Conservation (phyloP, 2,113 vertebrate species). For the human (Homo sapiens) region DNA sequence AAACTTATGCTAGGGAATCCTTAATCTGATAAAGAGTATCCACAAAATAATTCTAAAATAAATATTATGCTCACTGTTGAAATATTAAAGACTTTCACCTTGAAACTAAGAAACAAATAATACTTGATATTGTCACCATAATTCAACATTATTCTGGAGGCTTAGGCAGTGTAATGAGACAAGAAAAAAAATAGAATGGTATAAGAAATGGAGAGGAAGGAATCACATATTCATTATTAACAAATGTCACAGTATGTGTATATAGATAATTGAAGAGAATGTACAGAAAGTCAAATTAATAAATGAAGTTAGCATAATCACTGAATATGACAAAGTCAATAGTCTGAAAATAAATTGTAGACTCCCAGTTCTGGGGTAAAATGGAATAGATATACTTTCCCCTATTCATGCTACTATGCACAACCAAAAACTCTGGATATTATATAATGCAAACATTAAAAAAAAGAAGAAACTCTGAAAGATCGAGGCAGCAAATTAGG, state of each 20-base stretch:
- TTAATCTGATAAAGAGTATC: not conserved
- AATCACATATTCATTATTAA: not conserved
- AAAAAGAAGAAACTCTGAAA: not conserved
- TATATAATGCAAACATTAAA: not conserved
- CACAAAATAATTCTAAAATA: not conserved
- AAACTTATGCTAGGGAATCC: not conserved
- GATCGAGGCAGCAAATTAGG: too few relatives aligned
- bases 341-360: not conserved
- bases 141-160: not conserved
- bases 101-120: not conserved
- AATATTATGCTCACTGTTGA: not conserved
- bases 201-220: not conserved
- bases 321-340: not conserved
- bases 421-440: not conserved
- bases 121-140: not conserved
- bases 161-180: not conserved
- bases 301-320: not conserved
- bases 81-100: not conserved
- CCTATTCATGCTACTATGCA: not conserved
- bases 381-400: not conserved
- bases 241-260: not conserved
- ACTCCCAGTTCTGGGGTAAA: not conserved
- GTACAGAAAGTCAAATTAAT: not conserved
- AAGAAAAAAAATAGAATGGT: not conserved
- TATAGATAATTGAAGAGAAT: not conserved